Evolutionary conservation across 2,113 vertebrate genomes (phyloP), one percentile per base, ranked within the genome.

Genomic region (Lagopus leucura): DNA sequence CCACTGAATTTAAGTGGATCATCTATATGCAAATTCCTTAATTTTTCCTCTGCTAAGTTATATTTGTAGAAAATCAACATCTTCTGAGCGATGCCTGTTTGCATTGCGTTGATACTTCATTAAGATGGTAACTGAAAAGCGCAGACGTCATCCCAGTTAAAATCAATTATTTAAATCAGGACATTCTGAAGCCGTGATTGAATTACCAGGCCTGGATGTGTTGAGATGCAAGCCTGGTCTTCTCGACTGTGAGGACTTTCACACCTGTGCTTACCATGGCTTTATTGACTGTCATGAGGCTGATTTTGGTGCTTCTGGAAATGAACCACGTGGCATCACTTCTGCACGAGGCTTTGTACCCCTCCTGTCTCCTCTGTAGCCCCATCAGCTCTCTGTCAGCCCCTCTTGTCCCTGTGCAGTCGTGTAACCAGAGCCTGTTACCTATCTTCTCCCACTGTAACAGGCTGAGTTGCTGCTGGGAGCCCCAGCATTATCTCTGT

Each of bases 111-210:
- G 91, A 2, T 92, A 30, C 76, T 92, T 92, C 10, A 2, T 78
- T 72, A 83, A 28, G 95, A 40, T 10, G 73, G 34, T 43, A 75
- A 60, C 43, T 63, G 9, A 32, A 28, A 70, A 82, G 66, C 22
- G 42, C 77, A 48, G 79, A 94, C n/a, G 34, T 90, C 92, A 60
- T 12, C 1, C 57, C 13, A 57, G 58, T 84, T 69, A 24, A 82
- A 94, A 91, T 92, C 84, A 90, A 13, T 94, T 72, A 79, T 80
- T 92, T 54, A 65, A 87, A 93, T 93, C 43, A 50, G 64, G 90
- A 9, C 58, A 8, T 42, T 93, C 58, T 61, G 38, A 57, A 19
- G 1, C 66, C 61, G 30, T 70, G 86, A 77, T 86, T 84, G 75
- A 89, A 66, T 88, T 77, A 42, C n/a, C 5, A 22, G 24, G 8